A percentile compares a stretch with the other conserved stretches of the same genome.
phyloP scores from a whole-genome alignment of 2,888 invertebrate genomes.

The Scaptomyza polygonia region DNA sequence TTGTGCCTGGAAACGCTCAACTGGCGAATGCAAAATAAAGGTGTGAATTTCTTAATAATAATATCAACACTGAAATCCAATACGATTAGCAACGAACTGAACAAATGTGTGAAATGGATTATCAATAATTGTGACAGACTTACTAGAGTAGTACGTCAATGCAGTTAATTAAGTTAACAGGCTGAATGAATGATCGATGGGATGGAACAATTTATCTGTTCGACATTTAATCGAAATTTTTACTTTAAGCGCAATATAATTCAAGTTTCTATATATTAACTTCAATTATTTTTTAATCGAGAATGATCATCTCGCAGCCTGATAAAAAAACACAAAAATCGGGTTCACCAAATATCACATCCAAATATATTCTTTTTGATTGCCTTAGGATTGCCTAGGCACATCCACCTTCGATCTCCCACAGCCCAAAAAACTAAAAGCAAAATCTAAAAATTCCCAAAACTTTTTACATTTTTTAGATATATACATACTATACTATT shows the following conservation, averaged over 20 bases:
- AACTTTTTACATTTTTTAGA: too few relatives aligned
- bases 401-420: too few relatives aligned
- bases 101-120: conserved; percentile 55
- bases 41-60: conserved; percentile 63
- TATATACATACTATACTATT: too few relatives aligned
- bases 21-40: conserved; percentile 32
- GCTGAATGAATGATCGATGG: background rate
- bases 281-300: background rate
- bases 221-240: too few relatives aligned
- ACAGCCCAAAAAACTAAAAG: too few relatives aligned
- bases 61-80: conserved; percentile 46
- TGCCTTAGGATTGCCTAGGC: too few relatives aligned
- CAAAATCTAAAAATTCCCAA: too few relatives aligned
- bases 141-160: conserved; percentile 38
- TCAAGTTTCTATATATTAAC: background rate
- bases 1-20: conserved; percentile 39
- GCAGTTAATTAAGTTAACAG: conserved; percentile 37
- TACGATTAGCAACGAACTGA: conserved; percentile 54
- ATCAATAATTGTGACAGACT: conserved; percentile 55
- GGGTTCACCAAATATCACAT: too few relatives aligned
- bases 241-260: background rate
- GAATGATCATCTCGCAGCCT: too few relatives aligned
- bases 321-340: too few relatives aligned
- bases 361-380: too few relatives aligned
- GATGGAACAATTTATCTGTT: background rate